Base-by-base conservation (phyloP, 2,888 invertebrate species). In the Chymomyza fuscimana region DNA sequence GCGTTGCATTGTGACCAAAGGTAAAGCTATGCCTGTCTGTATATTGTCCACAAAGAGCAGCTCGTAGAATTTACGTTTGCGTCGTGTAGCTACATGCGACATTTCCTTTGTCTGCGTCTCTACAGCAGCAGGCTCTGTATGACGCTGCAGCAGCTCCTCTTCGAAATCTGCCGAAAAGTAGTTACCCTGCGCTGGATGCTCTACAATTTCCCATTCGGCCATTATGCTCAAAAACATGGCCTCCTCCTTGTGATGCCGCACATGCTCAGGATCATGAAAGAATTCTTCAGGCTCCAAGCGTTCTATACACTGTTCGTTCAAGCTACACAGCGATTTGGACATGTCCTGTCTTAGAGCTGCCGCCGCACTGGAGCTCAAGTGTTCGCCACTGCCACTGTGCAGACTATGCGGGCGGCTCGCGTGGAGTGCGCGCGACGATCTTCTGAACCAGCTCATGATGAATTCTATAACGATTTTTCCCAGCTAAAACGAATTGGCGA, bases 391-490 rank as follows among this genome's bases (percentile, higher is more conserved):
- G 67, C 65, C 70, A 67, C 29, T 62, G 19, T 32, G 32, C 32
- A 9, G 68, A 54, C 29, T 36, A 66, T 77, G 86, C 87, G 74
- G 84, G 83, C 40, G 92, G 90, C 87, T 94, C 93, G 67, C 93
- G 92, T 79, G 92, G 91, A 89, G 93, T 93, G 88, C 93, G 92
- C 72, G 92, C 92, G 92, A 94, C 93, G 93, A 93, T 92, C 92
- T 94, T 94, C 90, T 94, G 94, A 93, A 94, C 94, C 94, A 94
- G 89, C 92, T 94, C 94, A 94, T 94, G 92, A 83, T 93, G 91
- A 80, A 94, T 94, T 65, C 90, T 92, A 88, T 90, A 92, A 92
- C 94, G 94, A 93, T 94, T 94, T 89, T 92, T 93, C 76, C 94
- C 94, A 93, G 94, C 93, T 91, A 93, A 92, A 82, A 94, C 92